These are phyloP conservation scores for Strigamia transsilvanica DNA, from an alignment of 2,888 invertebrate genomes.

Conservation along the genomic window DNA sequence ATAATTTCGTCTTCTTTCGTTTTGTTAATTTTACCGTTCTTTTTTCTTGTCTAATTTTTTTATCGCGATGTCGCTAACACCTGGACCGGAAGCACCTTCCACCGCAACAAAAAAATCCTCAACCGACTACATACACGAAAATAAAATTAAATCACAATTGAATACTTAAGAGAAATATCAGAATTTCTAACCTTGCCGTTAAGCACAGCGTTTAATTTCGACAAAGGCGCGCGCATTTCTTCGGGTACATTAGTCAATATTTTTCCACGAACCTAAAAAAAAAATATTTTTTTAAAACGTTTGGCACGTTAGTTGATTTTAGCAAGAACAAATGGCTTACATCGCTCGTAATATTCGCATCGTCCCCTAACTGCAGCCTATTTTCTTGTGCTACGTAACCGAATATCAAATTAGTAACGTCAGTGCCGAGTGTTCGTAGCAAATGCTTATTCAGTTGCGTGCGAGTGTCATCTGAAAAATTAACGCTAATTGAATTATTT, in stretches of 20 bases:
- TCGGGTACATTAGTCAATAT: constrained; percentile 67
- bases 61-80: constrained; percentile 72
- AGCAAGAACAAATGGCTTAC: constrained; percentile 59
- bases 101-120: constrained; percentile 82
- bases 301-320: background rate
- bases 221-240: constrained; percentile 74
- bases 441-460: constrained; percentile 80
- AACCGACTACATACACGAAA: constrained; percentile 64
- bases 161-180: background rate
- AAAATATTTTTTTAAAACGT: background rate
- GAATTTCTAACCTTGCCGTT: constrained; percentile 55
- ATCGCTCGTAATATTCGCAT: constrained; percentile 63
- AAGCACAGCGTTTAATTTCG: constrained; percentile 52
- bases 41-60: constrained; percentile 92
- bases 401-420: constrained; percentile 80
- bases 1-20: background rate
- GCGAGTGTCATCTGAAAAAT: constrained; percentile 69
- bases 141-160: background rate
- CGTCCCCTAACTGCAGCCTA: constrained; percentile 63
- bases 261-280: constrained; percentile 65
- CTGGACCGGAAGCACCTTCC: constrained; percentile 71
- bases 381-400: constrained; percentile 80
- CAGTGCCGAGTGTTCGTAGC: constrained; percentile 81
- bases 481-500: constrained; percentile 2
- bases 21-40: constrained; percentile 65